Percentiles rank a stretch among this genome's conserved stretches.
Evolutionary conservation across 2,888 invertebrate genomes (phyloP).

Genomic region (Mesoligia furuncula): DNA sequence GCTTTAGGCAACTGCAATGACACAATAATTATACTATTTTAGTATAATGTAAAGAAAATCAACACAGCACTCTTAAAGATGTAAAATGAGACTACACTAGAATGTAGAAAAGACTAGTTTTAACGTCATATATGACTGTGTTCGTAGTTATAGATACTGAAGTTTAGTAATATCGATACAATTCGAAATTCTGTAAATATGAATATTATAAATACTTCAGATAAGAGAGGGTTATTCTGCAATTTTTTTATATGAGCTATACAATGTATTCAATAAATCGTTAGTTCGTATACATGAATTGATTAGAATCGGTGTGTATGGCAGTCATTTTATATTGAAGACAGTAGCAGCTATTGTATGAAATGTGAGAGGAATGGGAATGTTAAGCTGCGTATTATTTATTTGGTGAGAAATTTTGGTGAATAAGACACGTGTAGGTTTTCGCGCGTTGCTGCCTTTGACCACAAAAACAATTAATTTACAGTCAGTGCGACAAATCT

Average conservation of each 20-base stretch:
- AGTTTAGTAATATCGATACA: constrained; percentile 25
- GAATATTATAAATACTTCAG: constrained; percentile 32
- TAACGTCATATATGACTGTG: constrained; percentile 35
- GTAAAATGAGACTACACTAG: constrained; percentile 15
- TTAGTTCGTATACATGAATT: constrained; percentile 34
- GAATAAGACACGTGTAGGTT: neutral
- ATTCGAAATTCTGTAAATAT: constrained; percentile 51
- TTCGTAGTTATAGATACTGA: constrained; percentile 40
- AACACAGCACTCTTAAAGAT: constrained; percentile 2
- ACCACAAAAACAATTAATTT: neutral
- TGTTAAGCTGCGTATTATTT: neutral
- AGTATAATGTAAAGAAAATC: constrained; percentile 48
- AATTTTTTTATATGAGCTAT: constrained; percentile 37
- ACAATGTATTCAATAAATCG: constrained; percentile 16
- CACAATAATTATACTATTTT: constrained; percentile 8
- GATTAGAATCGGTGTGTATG: constrained; percentile 18
- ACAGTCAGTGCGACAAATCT: neutral
- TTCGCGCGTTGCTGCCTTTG: neutral
- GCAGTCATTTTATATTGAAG: constrained; percentile 19
- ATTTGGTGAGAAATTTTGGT: constrained; percentile 25
- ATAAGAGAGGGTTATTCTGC: constrained; percentile 21
- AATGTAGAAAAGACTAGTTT: constrained; percentile 8
- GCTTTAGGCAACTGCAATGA: constrained; percentile 4
- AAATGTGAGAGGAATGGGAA: neutral
- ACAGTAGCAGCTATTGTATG: constrained; percentile 47